phyloP scores from a whole-genome alignment of 2,888 invertebrate genomes.

The Copidosoma aretas region DNA sequence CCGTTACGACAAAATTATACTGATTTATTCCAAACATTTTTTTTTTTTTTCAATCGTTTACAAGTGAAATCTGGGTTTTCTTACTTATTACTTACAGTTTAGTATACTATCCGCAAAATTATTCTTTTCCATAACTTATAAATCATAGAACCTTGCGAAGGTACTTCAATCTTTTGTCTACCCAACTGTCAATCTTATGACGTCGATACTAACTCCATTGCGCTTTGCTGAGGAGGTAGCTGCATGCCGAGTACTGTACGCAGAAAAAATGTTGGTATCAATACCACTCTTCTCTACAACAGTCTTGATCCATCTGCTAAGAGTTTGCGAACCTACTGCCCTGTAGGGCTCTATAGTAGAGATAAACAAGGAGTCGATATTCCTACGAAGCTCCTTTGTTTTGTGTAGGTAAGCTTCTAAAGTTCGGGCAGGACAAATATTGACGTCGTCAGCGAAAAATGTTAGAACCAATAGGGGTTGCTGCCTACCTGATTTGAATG shows the following conservation, averaged over 20 bases:
- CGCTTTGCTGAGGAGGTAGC: conserved; percentile 29
- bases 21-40: too few relatives aligned
- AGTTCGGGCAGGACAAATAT: conserved; percentile 31
- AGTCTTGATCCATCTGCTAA: conserved; percentile 30
- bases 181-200: conserved; percentile 18
- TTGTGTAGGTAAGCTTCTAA: conserved; percentile 11
- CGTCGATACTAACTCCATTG: conserved; percentile 23
- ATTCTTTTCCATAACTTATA: conserved; percentile 1
- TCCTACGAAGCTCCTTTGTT: neutral
- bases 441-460: conserved; percentile 25
- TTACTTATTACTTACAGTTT: too few relatives aligned
- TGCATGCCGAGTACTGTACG: conserved; percentile 24
- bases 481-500: conserved; percentile 17
- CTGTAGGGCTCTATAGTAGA: conserved; percentile 15
- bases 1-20: too few relatives aligned
- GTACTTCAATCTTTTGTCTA: conserved; percentile 19
- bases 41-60: too few relatives aligned
- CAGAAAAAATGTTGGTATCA: conserved; percentile 27
- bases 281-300: conserved; percentile 21
- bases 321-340: conserved; percentile 20
- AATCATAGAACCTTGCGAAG: conserved; percentile 15
- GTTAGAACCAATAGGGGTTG: conserved; percentile 36
- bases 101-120: neutral
- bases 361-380: conserved; percentile 12
- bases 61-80: too few relatives aligned